These are phyloP conservation scores for Casuarius casuarius DNA, from an alignment of 2,113 vertebrate species.

Conservation along the genomic window DNA sequence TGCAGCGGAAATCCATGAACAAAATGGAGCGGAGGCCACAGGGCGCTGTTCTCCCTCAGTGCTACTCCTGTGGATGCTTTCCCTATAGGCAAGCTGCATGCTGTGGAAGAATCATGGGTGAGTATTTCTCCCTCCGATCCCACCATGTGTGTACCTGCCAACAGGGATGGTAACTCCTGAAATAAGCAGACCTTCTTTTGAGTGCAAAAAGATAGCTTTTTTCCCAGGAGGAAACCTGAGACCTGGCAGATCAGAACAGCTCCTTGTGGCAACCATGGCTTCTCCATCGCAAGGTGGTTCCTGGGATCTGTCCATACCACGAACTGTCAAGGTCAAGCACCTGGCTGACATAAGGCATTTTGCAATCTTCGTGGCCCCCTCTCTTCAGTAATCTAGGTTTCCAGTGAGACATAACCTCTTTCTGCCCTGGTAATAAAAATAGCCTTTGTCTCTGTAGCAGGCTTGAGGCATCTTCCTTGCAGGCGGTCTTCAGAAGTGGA, in stretches of 20 bases:
- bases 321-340: neutral
- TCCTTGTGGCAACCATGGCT: neutral
- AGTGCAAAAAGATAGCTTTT: neutral
- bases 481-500: neutral
- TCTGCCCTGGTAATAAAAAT: neutral
- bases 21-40: neutral
- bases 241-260: neutral
- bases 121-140: neutral
- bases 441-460: neutral
- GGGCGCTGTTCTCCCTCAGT: neutral
- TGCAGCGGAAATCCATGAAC: neutral
- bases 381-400: neutral
- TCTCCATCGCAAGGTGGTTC: rapidly evolving
- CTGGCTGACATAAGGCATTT: neutral
- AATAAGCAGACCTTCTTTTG: neutral
- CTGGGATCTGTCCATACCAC: neutral
- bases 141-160: neutral
- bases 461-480: no score
- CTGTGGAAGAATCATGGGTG: neutral
- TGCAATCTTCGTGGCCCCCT: rapidly evolving
- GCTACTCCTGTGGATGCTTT: neutral
- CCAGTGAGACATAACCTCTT: neutral
- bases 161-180: neutral
- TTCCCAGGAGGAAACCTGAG: neutral
- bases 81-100: neutral